These are phyloP conservation scores for Tethea ocularis DNA, from an alignment of 2,888 invertebrate species.

Conservation along the genomic window DNA sequence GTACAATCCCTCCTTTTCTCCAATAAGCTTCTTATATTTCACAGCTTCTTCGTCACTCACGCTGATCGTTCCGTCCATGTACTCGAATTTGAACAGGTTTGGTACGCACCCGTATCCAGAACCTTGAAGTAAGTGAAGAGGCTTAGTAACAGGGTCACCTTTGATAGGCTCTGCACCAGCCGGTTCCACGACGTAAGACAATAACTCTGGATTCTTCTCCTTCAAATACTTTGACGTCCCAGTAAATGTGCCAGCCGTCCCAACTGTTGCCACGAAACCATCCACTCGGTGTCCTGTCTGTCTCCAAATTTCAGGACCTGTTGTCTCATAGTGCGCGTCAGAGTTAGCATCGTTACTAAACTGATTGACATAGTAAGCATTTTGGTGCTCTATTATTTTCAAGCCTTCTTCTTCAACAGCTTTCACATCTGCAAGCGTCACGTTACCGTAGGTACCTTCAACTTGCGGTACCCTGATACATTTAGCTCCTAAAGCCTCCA, in stretches of 20 bases:
- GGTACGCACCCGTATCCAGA: constrained; percentile 76
- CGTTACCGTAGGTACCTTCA: constrained; percentile 74
- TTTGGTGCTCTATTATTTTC: constrained; percentile 56
- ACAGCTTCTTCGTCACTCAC: constrained; percentile 70
- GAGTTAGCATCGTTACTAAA: constrained; percentile 66
- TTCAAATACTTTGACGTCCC: constrained; percentile 71
- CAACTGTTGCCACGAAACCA: constrained; percentile 70
- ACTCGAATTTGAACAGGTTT: constrained; percentile 64
- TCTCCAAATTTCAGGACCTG: constrained; percentile 77
- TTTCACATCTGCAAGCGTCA: constrained; percentile 68
- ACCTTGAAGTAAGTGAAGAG: constrained; percentile 73
- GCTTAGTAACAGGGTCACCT: constrained; percentile 68
- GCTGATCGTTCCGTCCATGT: constrained; percentile 67
- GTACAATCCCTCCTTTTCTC: constrained; percentile 71
- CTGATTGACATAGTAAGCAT: constrained; percentile 72
- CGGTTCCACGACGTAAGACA: constrained; percentile 70
- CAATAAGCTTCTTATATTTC: constrained; percentile 62
- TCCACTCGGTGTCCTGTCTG: constrained; percentile 74
- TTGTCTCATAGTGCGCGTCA: constrained; percentile 66
- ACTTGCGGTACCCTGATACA: constrained; percentile 73
- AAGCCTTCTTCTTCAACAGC: constrained; percentile 65
- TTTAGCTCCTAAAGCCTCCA: constrained; percentile 75
- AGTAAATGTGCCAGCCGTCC: constrained; percentile 72
- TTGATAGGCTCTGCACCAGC: constrained; percentile 70
- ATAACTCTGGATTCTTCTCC: constrained; percentile 63